Evolutionary conservation across 2,797 vertebrate genomes (phyloP), one percentile per base, ranked within the genome.

Genomic region (Danio albolineatus): DNA sequence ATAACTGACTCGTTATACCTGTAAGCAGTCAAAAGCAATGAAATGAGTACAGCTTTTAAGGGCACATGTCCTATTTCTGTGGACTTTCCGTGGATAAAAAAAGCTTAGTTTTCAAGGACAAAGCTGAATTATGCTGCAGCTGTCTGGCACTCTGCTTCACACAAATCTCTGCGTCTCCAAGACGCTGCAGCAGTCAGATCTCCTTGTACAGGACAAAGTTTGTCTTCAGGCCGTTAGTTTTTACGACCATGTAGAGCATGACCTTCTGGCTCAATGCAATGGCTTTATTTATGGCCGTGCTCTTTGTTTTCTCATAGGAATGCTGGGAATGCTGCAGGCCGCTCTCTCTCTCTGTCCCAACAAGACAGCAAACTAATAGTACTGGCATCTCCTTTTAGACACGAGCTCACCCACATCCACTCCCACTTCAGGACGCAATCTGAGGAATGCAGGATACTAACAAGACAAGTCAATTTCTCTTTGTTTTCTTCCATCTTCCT

Each of bases 261-360:
- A 79, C 80, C 71, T 66, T 53, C 76, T 85, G 73, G 78, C 66
- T 86, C 77, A 76, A 86, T 87, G 73, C 48, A 89, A 89, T 89
- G 90, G 92, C 91, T 92, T 94, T 94, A 94, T 94, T 95, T 94
- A 94, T 92, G 92, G 88, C 89, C 79, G 83, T 91, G 90, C 89
- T 92, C 90, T 94, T 93, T 91, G 89, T 89, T 91, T 86, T 83
- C 78, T 84, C 73, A 77, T 82, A 88, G 92, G 93, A 94, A 95
- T 94, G 89, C 81, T 39, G 85, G 82, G 93, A 94, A 95, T 95
- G 89, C 87, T 84, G 86, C 87, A 89, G 87, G 87, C 89, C 86
- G 87, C 89, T 90, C 84, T 87, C 88, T 87, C 88, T 77, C 67
- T 73, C 57, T 80, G 87, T 91, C 87, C 86, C 81, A 44, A 90